Percentiles rank a stretch among this genome's conserved stretches.
These are phyloP conservation scores for Stigmatopora argus DNA, from an alignment of 2,113 vertebrate genomes.

Conservation along the genomic window DNA sequence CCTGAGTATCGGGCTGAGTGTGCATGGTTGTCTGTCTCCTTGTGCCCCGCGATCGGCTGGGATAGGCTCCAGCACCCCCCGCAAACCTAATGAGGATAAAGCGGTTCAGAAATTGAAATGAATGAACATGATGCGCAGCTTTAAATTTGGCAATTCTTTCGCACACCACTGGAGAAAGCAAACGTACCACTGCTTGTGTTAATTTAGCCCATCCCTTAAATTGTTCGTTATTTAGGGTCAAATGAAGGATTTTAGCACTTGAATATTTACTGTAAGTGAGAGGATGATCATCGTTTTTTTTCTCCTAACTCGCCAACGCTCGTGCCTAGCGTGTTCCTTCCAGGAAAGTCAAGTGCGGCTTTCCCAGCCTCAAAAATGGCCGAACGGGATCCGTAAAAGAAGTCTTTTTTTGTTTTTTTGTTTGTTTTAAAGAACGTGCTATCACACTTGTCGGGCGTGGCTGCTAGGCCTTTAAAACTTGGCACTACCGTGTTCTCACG, in stretches of 20 bases:
- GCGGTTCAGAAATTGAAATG: too few species aligned
- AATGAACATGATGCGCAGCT: neutral
- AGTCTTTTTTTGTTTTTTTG: neutral
- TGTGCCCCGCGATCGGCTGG: too few species aligned
- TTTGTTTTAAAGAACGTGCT: neutral
- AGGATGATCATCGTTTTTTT: neutral
- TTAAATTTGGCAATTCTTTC: neutral
- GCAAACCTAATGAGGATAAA: too few species aligned
- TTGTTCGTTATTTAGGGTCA: neutral
- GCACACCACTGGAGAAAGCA: neutral
- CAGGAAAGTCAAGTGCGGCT: conserved; percentile 55
- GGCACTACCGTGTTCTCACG: neutral
- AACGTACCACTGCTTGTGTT: neutral
- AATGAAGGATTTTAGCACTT: conserved; percentile 8
- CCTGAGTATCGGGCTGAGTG: too few species aligned
- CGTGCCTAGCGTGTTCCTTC: conserved; percentile 45
- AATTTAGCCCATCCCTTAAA: neutral
- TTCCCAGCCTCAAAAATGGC: neutral
- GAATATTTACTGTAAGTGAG: neutral
- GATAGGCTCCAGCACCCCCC: too few species aligned
- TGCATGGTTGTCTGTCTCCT: too few species aligned
- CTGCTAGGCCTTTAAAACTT: neutral
- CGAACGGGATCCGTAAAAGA: neutral
- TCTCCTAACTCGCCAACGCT: neutral
- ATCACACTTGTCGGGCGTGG: neutral